Evolutionary conservation across 2,888 invertebrate genomes (phyloP).

Genomic region (Temnothorax rugatulus): DNA sequence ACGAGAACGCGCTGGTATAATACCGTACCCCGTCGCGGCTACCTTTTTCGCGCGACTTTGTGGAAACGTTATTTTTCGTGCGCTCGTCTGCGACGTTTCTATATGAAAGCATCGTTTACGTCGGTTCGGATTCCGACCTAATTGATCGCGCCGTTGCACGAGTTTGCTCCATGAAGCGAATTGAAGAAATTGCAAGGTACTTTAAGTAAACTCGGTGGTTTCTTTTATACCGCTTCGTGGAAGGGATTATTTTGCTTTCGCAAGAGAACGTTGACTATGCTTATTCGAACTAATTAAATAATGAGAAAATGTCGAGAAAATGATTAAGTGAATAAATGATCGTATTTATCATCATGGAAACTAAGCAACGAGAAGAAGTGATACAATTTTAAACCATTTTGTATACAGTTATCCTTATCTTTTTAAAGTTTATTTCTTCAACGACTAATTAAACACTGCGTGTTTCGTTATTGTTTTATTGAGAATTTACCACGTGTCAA

Average conservation of each 20-base stretch:
- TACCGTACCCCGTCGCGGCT: not conserved
- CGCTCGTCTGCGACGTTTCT: conserved; percentile 11
- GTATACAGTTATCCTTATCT: too few relatives aligned
- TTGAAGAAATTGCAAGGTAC: conserved; percentile 40
- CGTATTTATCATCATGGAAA: not conserved
- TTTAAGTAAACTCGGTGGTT: conserved; percentile 60
- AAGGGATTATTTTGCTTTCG: conserved; percentile 17
- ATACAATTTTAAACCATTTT: not conserved
- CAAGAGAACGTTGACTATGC: not conserved
- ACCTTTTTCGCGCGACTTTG: conserved; percentile 17
- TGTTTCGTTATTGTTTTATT: not conserved
- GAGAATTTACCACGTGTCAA: not conserved
- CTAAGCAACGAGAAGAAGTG: not conserved
- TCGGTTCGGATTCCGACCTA: conserved; percentile 55
- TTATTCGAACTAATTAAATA: not conserved
- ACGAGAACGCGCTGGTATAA: conserved; percentile 41
- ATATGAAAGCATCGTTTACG: conserved; percentile 34
- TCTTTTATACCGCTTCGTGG: not conserved
- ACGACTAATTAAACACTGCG: not conserved
- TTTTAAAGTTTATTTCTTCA: not conserved
- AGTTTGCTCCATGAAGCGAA: conserved; percentile 57
- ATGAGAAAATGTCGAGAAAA: not conserved
- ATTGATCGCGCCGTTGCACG: conserved; percentile 56
- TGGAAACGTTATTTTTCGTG: conserved; percentile 16
- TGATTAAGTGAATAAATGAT: not conserved